Percentiles rank a stretch among this genome's conserved stretches.
Conservation (phyloP, 2,888 invertebrate genomes). For the Lysandra coridon region DNA sequence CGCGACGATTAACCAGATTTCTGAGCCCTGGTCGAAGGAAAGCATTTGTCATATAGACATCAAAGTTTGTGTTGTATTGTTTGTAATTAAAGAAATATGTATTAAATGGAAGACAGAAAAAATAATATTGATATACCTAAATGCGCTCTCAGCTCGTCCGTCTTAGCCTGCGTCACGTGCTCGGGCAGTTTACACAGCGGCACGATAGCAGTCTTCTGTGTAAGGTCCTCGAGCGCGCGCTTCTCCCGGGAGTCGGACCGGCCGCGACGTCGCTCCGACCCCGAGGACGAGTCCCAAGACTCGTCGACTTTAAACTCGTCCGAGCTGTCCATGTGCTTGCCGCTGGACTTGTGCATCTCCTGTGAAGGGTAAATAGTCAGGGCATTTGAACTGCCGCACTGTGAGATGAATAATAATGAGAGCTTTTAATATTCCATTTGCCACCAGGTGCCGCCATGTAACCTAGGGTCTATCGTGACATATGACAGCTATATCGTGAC, state of each 20-base stretch:
- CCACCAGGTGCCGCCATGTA: too few relatives aligned
- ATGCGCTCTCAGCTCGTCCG: constrained; percentile 20
- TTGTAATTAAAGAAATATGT: too few relatives aligned
- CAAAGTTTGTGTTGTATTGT: too few relatives aligned
- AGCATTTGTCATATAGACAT: too few relatives aligned
- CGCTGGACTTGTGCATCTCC: constrained; percentile 78
- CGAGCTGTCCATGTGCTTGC: constrained; percentile 78
- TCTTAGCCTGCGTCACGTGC: constrained; percentile 51
- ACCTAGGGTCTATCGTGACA: too few relatives aligned
- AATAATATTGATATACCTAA: not conserved
- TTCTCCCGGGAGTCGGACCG: constrained; percentile 43
- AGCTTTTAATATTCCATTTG: too few relatives aligned
- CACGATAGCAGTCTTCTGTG: constrained; percentile 66
- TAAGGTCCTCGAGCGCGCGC: constrained; percentile 56
- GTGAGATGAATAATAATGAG: too few relatives aligned
- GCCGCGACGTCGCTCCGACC: constrained; percentile 31
- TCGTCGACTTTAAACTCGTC: constrained; percentile 72
- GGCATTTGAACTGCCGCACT: too few relatives aligned
- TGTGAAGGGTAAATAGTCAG: constrained; percentile 40
- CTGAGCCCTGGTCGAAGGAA: too few relatives aligned
- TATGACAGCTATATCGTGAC: too few relatives aligned
- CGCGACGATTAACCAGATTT: too few relatives aligned
- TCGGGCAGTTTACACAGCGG: constrained; percentile 69
- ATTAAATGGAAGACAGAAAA: too few relatives aligned
- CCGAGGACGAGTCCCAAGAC: constrained; percentile 59